Percentiles rank a stretch among this genome's conserved stretches.
phyloP scores from a whole-genome alignment of 2,888 invertebrate species.

The Incurvaria masculella region DNA sequence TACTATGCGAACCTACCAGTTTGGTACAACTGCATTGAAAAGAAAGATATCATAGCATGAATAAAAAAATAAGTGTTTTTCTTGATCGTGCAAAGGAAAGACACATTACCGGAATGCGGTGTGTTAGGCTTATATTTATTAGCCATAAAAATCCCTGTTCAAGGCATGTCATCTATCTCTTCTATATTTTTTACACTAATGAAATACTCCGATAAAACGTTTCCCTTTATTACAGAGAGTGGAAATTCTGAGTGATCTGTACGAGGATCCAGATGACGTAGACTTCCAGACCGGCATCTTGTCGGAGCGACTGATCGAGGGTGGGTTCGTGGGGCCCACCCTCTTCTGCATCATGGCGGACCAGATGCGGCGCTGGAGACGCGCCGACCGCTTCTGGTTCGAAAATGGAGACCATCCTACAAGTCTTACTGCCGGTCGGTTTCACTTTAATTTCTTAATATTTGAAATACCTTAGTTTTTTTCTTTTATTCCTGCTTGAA shows the following conservation, averaged over 20 bases:
- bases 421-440: constrained; percentile 25
- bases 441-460: constrained; percentile 15
- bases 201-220: too few species aligned
- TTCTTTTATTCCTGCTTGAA: background rate
- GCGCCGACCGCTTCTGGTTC: constrained; percentile 82
- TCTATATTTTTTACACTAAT: too few species aligned
- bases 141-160: too few species aligned
- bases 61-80: too few species aligned
- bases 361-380: constrained; percentile 76
- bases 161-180: too few species aligned
- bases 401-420: constrained; percentile 24
- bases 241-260: constrained; percentile 25
- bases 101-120: too few species aligned
- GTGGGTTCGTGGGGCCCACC: constrained; percentile 83
- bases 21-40: too few species aligned
- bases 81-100: too few species aligned
- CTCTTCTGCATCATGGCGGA: constrained; percentile 84
- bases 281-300: constrained; percentile 90
- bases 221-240: constrained; percentile 27
- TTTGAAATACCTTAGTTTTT: background rate
- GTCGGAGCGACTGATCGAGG: constrained; percentile 73
- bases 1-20: too few species aligned
- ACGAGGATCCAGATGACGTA: constrained; percentile 69
- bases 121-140: too few species aligned
- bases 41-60: too few species aligned